Evolutionary conservation across 2,113 vertebrate species (phyloP).

Genomic region (Peromyscus californicus): DNA sequence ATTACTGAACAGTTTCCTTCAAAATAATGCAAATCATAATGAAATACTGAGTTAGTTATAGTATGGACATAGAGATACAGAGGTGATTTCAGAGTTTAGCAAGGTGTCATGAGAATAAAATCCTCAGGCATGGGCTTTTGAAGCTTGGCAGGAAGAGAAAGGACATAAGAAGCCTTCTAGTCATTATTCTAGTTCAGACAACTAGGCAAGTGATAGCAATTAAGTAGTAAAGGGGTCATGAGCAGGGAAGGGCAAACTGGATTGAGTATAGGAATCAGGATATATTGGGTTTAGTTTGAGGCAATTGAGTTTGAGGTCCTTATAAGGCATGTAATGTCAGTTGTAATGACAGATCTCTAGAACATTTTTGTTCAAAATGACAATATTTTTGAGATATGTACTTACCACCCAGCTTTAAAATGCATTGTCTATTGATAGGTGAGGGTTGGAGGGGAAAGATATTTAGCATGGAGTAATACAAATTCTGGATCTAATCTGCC

Average conservation of each 20-base stretch:
- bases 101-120: conserved; percentile 31
- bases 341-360: conserved; percentile 20
- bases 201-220: not conserved
- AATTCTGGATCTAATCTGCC: conserved; percentile 20
- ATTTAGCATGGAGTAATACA: not conserved
- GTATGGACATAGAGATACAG: not conserved
- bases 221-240: not conserved
- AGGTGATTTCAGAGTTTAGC: conserved; percentile 40
- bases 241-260: not conserved
- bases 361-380: not conserved
- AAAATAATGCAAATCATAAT: not conserved
- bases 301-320: conserved; percentile 9
- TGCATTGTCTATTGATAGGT: not conserved
- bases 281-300: not conserved
- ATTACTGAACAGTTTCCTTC: not conserved
- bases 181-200: conserved; percentile 18
- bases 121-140: not conserved
- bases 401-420: not conserved
- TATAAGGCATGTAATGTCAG: not conserved
- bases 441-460: not conserved
- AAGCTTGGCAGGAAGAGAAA: not conserved
- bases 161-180: not conserved
- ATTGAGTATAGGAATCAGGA: not conserved
- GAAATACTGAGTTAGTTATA: not conserved
- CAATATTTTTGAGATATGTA: conserved; percentile 1